Base-by-base conservation (phyloP, 2,797 vertebrate genomes). In the Ataeniobius toweri region DNA sequence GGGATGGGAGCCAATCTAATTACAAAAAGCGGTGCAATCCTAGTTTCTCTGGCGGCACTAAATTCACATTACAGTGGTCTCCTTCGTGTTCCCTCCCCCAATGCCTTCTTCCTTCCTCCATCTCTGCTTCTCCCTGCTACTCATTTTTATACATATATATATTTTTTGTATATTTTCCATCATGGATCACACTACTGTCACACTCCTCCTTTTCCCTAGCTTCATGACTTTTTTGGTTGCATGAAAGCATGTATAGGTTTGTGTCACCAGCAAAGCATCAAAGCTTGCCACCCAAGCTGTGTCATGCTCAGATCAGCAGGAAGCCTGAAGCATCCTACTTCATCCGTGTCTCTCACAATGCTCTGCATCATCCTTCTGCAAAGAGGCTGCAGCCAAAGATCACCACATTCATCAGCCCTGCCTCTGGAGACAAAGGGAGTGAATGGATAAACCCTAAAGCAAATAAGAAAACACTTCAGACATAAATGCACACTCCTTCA, bases 1-100 rank as follows among this genome's bases (percentile, higher is more conserved):
- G 94, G 96, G 96, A 96, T 94, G 78, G 75, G 80, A 95, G 96
- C 96, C 97, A 96, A 95, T 96, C 94, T 95, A 97, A 96, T 96
- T 96, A 96, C 92, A 93, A 94, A 92, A 95, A 95, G 93, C 86
- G 92, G 93, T 93, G 94, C 93, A 89, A 91, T 89, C 91, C 92
- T 82, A 86, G 90, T 93, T 94, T 93, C 91, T 92, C 92, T 87
- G 89, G 92, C 88, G 82, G 88, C 93, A 92, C 91, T 94, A 92
- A 94, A 95, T 94, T 95, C 93, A 93, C 94, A 94, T 95, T 94
- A 95, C 94, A 92, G 84, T 91, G 83, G 84, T 91, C 86, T 91
- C 89, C 91, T 88, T 86, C 86, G 81, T 82, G 82, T 70, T 71
- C 67, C 41, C 78, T 87, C 82, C 79, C 82, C 76, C 80, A 72